These are phyloP conservation scores for Brachycybe producta DNA, from an alignment of 2,888 invertebrate genomes.

Conservation along the genomic window DNA sequence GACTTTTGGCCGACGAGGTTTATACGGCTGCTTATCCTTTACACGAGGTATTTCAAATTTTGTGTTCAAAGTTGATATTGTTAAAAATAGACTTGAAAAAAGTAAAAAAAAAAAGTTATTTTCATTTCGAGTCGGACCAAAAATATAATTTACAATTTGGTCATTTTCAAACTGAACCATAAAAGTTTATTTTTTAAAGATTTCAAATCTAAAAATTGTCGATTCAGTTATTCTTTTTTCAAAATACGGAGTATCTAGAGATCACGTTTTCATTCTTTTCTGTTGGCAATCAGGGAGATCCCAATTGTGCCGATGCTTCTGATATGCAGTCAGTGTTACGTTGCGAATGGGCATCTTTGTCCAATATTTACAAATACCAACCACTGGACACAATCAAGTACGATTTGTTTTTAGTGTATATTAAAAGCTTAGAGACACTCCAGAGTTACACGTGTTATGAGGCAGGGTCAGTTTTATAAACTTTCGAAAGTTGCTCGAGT, in stretches of 20 bases:
- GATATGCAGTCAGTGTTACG: conserved; percentile 50
- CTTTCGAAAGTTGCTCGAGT: too few relatives aligned
- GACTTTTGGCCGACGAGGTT: conserved; percentile 55
- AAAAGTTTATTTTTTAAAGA: too few relatives aligned
- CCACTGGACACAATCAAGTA: conserved; percentile 72
- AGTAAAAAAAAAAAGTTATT: too few relatives aligned
- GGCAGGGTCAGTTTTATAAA: too few relatives aligned
- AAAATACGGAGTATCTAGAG: too few relatives aligned
- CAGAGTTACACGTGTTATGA: too few relatives aligned
- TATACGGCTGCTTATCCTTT: conserved; percentile 75
- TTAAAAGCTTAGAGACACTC: too few relatives aligned
- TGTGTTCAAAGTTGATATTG: background rate
- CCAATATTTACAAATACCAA: conserved; percentile 67
- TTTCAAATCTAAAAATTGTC: too few relatives aligned
- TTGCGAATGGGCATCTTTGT: conserved; percentile 68
- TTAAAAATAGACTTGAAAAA: conserved; percentile 2
- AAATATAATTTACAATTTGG: conserved; percentile 10
- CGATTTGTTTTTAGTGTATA: conserved; percentile 5
- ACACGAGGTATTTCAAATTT: conserved; percentile 53
- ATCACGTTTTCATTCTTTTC: too few relatives aligned
- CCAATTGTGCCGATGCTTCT: conserved; percentile 52
- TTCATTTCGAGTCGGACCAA: too few relatives aligned
- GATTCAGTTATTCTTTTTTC: too few relatives aligned
- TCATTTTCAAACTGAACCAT: too few relatives aligned
- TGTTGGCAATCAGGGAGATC: conserved; percentile 69